phyloP scores from a whole-genome alignment of 1,140 invertebrate genomes.

The Dendrolimus punctatus region DNA sequence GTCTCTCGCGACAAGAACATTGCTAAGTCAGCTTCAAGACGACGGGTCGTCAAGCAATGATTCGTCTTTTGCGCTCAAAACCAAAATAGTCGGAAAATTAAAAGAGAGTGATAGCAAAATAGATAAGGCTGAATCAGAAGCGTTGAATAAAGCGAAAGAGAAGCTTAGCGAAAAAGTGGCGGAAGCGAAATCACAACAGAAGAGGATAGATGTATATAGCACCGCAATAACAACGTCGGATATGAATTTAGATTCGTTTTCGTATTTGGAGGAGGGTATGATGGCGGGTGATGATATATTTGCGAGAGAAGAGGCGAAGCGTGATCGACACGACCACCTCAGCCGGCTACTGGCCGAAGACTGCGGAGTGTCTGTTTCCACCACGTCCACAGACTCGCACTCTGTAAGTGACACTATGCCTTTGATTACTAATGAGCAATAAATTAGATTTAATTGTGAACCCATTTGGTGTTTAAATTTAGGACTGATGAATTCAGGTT shows the following conservation, averaged over 20 bases:
- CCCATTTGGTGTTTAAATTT: constrained; percentile 30
- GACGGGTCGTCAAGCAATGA: constrained; percentile 69
- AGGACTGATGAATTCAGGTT: constrained; percentile 29
- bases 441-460: constrained; percentile 27
- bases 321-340: constrained; percentile 39
- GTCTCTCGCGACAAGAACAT: constrained; percentile 53
- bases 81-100: constrained; percentile 33
- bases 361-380: constrained; percentile 17
- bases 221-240: constrained; percentile 63
- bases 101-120: constrained; percentile 35
- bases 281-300: constrained; percentile 64
- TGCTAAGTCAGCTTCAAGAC: constrained; percentile 67
- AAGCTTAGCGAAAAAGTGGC: constrained; percentile 60
- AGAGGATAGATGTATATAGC: constrained; percentile 67
- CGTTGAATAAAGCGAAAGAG: constrained; percentile 55
- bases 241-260: constrained; percentile 69
- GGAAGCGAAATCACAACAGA: constrained; percentile 51
- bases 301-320: constrained; percentile 25
- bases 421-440: constrained; percentile 52
- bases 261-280: constrained; percentile 65
- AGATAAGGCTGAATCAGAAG: constrained; percentile 51
- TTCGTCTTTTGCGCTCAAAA: constrained; percentile 59
- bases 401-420: constrained; percentile 56
- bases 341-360: constrained; percentile 45
- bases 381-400: constrained; percentile 48